Percentiles rank a stretch among this genome's conserved stretches.
Conservation (phyloP, 2,797 vertebrate species). For the Odontamblyopus lacepedii region DNA sequence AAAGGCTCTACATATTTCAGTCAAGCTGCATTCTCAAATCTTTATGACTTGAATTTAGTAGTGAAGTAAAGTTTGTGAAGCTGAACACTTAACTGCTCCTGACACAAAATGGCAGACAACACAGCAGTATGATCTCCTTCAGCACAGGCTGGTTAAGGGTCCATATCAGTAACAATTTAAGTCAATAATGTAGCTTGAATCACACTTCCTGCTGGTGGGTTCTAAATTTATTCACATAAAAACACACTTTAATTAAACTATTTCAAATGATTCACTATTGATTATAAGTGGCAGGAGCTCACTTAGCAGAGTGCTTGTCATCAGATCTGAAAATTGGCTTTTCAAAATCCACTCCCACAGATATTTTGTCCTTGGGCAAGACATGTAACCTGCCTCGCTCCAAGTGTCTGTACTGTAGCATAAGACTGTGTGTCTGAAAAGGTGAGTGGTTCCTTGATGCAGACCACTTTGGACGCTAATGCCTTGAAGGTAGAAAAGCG, state of each 20-base stretch:
- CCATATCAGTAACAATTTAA: background rate
- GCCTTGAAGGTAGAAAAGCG: too few species aligned
- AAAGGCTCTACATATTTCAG: conserved; percentile 11
- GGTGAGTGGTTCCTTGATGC: too few species aligned
- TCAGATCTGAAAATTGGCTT: too few species aligned
- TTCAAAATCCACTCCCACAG: too few species aligned
- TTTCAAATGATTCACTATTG: background rate
- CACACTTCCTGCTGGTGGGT: background rate
- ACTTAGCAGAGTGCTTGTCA: too few species aligned
- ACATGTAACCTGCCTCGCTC: too few species aligned
- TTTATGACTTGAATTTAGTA: conserved; percentile 15
- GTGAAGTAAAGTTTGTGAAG: conserved; percentile 1
- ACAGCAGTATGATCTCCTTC: background rate
- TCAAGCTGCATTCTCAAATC: conserved; percentile 29
- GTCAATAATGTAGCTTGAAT: background rate
- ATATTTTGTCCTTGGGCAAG: too few species aligned
- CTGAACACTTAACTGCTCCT: conserved; percentile 6
- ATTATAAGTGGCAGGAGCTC: too few species aligned
- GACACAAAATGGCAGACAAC: background rate
- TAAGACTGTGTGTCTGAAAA: too few species aligned
- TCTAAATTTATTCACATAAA: background rate
- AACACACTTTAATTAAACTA: background rate
- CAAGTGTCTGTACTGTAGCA: too few species aligned
- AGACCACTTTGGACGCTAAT: too few species aligned
- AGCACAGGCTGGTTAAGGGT: background rate